These are phyloP conservation scores for Upupa epops DNA, from an alignment of 2,113 vertebrate species.

Conservation along the genomic window DNA sequence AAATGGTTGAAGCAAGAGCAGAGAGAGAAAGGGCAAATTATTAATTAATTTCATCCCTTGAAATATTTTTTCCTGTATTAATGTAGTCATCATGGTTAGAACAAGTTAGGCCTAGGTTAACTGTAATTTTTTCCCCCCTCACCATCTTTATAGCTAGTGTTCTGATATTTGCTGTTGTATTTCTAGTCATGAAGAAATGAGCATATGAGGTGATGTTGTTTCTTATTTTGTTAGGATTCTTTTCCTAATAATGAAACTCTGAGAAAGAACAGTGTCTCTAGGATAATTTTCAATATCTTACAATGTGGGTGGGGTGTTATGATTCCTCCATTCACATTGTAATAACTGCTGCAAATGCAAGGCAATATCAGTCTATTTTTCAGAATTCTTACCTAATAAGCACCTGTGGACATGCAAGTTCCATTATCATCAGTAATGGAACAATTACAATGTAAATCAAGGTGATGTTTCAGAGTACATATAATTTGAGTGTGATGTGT, in stretches of 20 bases:
- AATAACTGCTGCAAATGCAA: constrained; percentile 24
- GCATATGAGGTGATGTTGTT: background rate
- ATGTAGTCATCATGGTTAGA: background rate
- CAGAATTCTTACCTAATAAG: background rate
- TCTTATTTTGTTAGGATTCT: background rate
- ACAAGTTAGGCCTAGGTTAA: background rate
- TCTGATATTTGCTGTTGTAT: background rate
- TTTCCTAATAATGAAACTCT: background rate
- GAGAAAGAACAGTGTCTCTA: background rate
- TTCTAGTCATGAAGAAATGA: background rate
- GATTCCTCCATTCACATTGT: background rate
- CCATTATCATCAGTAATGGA: constrained; percentile 27
- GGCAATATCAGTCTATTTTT: background rate
- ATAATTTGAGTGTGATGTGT: constrained; percentile 33
- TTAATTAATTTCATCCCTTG: background rate
- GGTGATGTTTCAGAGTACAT: background rate
- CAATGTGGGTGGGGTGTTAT: background rate
- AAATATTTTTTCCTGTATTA: background rate
- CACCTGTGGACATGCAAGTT: background rate
- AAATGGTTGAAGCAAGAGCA: background rate
- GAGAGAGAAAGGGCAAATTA: background rate
- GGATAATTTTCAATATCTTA: background rate
- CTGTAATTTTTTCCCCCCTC: background rate
- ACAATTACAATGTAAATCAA: constrained; percentile 26
- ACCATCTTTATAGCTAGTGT: background rate